Evolutionary conservation across 2,888 invertebrate genomes (phyloP).

Genomic region (Herminia tarsipennalis): DNA sequence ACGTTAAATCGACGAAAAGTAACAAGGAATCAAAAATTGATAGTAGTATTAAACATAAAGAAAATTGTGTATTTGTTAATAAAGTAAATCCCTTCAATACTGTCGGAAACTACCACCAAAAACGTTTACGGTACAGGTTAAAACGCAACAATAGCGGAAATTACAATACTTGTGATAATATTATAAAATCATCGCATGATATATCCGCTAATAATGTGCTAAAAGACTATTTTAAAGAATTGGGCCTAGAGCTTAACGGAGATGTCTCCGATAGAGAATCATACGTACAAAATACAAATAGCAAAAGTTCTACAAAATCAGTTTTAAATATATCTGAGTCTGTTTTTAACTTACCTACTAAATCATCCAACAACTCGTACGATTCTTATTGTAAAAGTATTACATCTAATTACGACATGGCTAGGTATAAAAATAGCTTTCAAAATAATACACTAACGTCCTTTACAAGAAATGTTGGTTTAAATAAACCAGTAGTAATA

Average conservation of each 20-base stretch:
- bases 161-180: slow-evolving; percentile 17
- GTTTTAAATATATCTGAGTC: slow-evolving; percentile 6
- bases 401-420: not conserved
- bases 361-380: not conserved
- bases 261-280: slow-evolving; percentile 6
- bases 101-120: slow-evolving; percentile 9
- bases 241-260: slow-evolving; percentile 1
- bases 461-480: slow-evolving; percentile 2
- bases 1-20: slow-evolving; percentile 16
- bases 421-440: slow-evolving; percentile 10
- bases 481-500: not conserved
- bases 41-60: slow-evolving; percentile 16
- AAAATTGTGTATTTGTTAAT: slow-evolving; percentile 19
- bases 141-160: slow-evolving; percentile 17
- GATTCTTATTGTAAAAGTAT: slow-evolving; percentile 9
- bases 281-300: not conserved
- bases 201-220: too few species aligned
- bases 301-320: not conserved
- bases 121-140: slow-evolving; percentile 8
- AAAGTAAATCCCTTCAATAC: slow-evolving; percentile 21
- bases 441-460: slow-evolving; percentile 14
- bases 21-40: slow-evolving; percentile 9
- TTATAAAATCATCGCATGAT: not conserved
- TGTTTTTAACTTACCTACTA: slow-evolving; percentile 3
- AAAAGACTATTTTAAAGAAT: not conserved